A percentile compares a stretch with the other conserved stretches of the same genome.
These are phyloP conservation scores for Acarapis woodi DNA, from an alignment of 1,140 invertebrate species.

Conservation along the genomic window DNA sequence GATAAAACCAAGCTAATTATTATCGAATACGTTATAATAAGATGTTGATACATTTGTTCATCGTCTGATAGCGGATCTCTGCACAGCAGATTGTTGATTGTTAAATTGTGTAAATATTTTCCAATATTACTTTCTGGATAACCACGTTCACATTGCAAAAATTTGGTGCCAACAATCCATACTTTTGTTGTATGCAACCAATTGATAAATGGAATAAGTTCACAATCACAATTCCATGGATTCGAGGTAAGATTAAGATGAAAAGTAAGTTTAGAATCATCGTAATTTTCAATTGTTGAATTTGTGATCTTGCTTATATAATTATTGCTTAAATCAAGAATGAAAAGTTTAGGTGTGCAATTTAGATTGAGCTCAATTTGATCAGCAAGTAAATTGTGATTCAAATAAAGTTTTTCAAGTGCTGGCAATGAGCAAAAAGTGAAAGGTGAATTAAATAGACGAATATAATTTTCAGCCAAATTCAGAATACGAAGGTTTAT, in stretches of 20 bases:
- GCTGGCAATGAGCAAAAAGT: constrained; percentile 38
- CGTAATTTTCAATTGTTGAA: constrained; percentile 28
- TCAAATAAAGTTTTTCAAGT: constrained; percentile 33
- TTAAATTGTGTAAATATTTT: too few relatives aligned
- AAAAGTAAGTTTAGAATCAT: constrained; percentile 23
- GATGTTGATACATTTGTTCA: too few relatives aligned
- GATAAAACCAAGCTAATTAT: too few relatives aligned
- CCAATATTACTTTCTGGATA: too few relatives aligned
- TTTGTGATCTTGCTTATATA: constrained; percentile 27
- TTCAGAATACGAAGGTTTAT: constrained; percentile 35
- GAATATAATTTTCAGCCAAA: constrained; percentile 44
- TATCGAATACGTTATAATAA: too few relatives aligned
- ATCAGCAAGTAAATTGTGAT: constrained; percentile 28
- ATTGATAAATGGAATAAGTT: constrained; percentile 26
- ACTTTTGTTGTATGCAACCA: constrained; percentile 32
- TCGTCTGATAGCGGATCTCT: too few relatives aligned
- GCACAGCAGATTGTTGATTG: too few relatives aligned
- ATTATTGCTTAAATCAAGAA: constrained; percentile 37
- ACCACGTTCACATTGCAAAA: constrained; percentile 16
- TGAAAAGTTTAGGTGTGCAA: constrained; percentile 33
- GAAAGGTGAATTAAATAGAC: constrained; percentile 26
- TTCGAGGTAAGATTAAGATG: constrained; percentile 34
- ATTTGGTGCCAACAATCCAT: constrained; percentile 21
- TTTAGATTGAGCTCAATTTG: constrained; percentile 32
- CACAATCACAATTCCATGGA: constrained; percentile 33